Evolutionary conservation across 2,888 invertebrate species (phyloP), one percentile per base, ranked within the genome.

Genomic region (Thecocarcelia acutangulata): DNA sequence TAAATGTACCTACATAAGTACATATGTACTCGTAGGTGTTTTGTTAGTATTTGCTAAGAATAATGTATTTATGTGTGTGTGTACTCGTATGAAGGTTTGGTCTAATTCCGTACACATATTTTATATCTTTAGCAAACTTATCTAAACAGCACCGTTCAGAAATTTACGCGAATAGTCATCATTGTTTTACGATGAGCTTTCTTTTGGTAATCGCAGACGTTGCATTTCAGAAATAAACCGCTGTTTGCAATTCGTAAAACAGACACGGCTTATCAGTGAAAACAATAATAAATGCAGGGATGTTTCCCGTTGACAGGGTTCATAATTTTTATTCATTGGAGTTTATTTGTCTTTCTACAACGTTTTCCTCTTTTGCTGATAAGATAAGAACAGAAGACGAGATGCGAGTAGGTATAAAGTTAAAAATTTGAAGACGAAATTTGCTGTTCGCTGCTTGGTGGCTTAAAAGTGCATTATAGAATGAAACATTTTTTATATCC

Each of bases 321-420:
- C 40, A 59, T 44, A 72, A 52, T 54, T 83, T 80, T 85, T 84
- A 80, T 83, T 54, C 50, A 40, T 76, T 68, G 44, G 9, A 68
- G 59, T 68, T 75, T 83, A 69, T 80, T 80, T 76, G 59, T 42
- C 69, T 72, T 75, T 64, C 76, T 76, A 66, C 59, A 68, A 66
- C 52, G 74, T 70, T 75, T 66, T 54, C 44, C 4, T 44, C 54
- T 21, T 15, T 33, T 33, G 40, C 24, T 37, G 80, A 76, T 75
- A 66, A 72, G 75, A 80, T 80, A 72, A 70, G 42, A 64, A 28
- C 5, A 40, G 42, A 77, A 61, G 58, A 19, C 11, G 37, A 44
- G 59, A 77, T 69, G 69, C 17, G 46, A 46, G 24, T 63, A 44
- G n/a, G n/a, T 24, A 44, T 17, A 11, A 48, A 72, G 56, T 46